These are phyloP conservation scores for Alexandromys fortis DNA, from an alignment of 2,113 vertebrate genomes.

Conservation along the genomic window DNA sequence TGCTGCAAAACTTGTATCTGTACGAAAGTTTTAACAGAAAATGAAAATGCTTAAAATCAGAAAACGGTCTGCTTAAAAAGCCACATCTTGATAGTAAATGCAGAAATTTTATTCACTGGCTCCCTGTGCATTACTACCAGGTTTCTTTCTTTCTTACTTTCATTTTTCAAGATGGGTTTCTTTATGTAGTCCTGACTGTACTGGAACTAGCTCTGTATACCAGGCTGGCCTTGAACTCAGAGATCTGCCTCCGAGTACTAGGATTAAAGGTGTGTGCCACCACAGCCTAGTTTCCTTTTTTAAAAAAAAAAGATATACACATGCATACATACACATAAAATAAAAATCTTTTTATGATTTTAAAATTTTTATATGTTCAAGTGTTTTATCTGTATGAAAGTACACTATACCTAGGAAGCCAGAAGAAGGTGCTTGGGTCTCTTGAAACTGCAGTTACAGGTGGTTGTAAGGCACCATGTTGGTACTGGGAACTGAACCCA, in stretches of 20 bases:
- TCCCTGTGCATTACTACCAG: neutral
- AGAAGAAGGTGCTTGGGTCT: neutral
- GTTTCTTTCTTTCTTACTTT: neutral
- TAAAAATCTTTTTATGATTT: neutral
- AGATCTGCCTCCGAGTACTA: neutral
- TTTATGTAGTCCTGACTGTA: neutral
- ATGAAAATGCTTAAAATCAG: slow-evolving; percentile 25
- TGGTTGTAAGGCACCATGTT: neutral
- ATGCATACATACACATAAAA: neutral
- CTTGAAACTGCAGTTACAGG: neutral
- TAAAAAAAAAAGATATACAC: neutral
- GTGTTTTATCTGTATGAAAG: neutral
- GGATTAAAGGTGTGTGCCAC: neutral
- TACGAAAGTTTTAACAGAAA: slow-evolving; percentile 14
- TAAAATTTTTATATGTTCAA: neutral
- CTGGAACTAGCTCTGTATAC: neutral
- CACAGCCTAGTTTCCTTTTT: neutral
- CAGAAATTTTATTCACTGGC: neutral
- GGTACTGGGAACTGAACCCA: neutral
- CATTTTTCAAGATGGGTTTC: too few species aligned
- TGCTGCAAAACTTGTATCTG: neutral
- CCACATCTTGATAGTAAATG: slow-evolving; percentile 20
- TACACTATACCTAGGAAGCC: neutral
- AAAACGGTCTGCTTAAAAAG: neutral
- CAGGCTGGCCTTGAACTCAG: neutral